Base-by-base conservation (phyloP, 1,140 invertebrate genomes). In the Trichoplusia ni region DNA sequence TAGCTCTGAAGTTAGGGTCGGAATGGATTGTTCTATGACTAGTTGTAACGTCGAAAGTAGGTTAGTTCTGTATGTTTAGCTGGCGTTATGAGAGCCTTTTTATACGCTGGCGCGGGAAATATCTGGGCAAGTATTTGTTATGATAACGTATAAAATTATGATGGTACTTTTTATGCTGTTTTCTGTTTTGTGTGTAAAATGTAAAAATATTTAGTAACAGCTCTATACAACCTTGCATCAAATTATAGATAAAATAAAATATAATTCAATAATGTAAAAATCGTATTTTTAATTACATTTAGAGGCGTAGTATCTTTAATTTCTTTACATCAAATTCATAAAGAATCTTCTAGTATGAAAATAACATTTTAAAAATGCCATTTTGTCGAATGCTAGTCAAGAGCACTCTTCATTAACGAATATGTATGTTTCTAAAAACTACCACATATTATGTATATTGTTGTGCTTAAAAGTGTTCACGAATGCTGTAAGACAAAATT, bases 1-100 rank as follows among this genome's bases (percentile, higher is more conserved):
- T 65, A 58, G 51, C 38, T 42, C 35, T 38, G 53, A 60, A 37
- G 64, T 58, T 51, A 73, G 62, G 63, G 37, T 53, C 51, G 62
- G 51, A 49, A 53, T 63, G 56, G 47, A 69, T 69, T 80, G 70
- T 77, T 80, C 75, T 71, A 75, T 65, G 71, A 72, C 68, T 67
- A 68, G 67, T 67, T 69, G 54, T 65, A 65, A 73, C 42, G 67
- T 35, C 31, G 64, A 68, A 75, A 77, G 66, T 73, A 64, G 73
- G 73, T 72, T 77, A 77, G 72, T 73, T 73, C 64, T 69, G 68
- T 74, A 67, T 75, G 37, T 62, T 63, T 51, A 46, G 38, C 49
- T 42, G 23, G 58, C 54, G 47, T 42, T 54, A 42, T 67, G 40
- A 13, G 25, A 49, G 46, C 27, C 23, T 51, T 27, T 19, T 51